Evolutionary conservation across 2,113 vertebrate species (phyloP).

Genomic region (Gobio gobio): DNA sequence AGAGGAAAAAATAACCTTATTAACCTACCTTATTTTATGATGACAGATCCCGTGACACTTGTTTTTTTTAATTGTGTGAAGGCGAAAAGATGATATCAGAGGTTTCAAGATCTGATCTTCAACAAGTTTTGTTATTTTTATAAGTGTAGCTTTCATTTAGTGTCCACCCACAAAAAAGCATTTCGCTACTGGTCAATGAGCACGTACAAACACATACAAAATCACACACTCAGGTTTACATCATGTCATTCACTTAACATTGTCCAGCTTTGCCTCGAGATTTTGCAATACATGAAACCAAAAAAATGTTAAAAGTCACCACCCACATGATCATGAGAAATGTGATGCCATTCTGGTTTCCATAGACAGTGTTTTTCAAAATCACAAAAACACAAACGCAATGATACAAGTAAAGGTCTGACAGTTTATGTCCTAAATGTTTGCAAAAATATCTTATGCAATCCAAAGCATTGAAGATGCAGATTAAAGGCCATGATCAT

Average conservation of each 20-base stretch:
- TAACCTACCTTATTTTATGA: conserved; percentile 5
- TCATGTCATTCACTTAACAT: not conserved
- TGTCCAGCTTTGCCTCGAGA: not conserved
- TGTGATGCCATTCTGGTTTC: not conserved
- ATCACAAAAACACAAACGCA: not conserved
- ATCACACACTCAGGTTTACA: not conserved
- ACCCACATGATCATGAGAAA: not conserved
- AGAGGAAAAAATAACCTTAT: no score
- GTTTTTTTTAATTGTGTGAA: not conserved
- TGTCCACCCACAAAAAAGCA: conserved; percentile 40
- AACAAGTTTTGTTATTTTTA: conserved; percentile 1
- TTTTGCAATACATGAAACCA: conserved; percentile 25
- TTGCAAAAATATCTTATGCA: not conserved
- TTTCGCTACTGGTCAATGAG: conserved; percentile 8
- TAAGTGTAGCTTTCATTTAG: not conserved
- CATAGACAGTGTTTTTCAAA: not conserved
- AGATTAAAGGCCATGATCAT: not conserved
- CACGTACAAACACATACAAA: conserved; percentile 11
- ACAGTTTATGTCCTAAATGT: not conserved
- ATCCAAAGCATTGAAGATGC: not conserved
- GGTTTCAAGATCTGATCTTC: not conserved
- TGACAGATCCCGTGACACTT: not conserved
- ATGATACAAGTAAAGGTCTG: not conserved
- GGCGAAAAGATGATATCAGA: not conserved
- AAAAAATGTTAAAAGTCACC: not conserved